Evolutionary conservation across 2,797 vertebrate species (phyloP).

Genomic region (Aphelocoma californica): DNA sequence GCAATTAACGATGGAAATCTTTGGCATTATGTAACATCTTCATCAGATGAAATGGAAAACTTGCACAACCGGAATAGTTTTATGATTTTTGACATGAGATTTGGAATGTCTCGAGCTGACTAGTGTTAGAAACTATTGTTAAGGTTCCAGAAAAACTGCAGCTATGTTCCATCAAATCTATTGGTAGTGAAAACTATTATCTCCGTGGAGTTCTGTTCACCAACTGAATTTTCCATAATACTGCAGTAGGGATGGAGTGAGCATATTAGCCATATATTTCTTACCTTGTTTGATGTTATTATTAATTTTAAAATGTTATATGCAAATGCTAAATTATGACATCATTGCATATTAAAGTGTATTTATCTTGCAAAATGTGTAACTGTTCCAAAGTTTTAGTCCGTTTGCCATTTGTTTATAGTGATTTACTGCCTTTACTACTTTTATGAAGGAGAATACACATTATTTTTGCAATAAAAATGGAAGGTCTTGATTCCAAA

Average conservation of each 20-base stretch:
- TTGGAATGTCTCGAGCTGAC: neutral
- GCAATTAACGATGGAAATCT: neutral
- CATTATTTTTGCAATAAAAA: neutral
- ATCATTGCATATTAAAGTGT: neutral
- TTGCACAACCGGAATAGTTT: neutral
- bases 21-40: neutral
- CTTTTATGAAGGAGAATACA: neutral
- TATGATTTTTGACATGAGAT: neutral
- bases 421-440: neutral
- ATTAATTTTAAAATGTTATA: neutral
- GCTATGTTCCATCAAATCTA: neutral
- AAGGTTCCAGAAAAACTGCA: neutral
- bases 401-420: neutral
- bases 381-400: neutral
- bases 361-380: neutral
- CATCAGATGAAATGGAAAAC: neutral
- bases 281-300: neutral
- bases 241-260: neutral
- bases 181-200: neutral
- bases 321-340: neutral
- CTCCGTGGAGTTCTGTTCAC: neutral
- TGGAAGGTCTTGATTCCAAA: neutral
- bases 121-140: neutral
- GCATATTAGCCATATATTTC: neutral
- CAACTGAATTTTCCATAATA: neutral